A percentile compares a stretch with the other conserved stretches of the same genome.
phyloP scores from a whole-genome alignment of 2,113 vertebrate genomes.

The Stercorarius parasiticus region DNA sequence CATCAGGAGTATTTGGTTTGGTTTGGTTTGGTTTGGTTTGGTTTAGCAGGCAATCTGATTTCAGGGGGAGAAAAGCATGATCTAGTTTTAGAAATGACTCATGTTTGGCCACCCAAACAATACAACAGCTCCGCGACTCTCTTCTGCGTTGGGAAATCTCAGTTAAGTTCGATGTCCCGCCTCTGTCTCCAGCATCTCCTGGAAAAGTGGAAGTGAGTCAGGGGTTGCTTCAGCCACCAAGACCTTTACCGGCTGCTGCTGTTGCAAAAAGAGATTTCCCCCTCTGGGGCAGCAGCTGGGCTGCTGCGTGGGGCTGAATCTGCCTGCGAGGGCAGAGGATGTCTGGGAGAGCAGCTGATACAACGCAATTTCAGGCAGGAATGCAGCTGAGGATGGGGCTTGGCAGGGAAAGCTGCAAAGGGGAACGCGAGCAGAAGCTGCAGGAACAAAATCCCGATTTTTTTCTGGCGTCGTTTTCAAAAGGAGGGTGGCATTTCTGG shows the following conservation, averaged over 20 bases:
- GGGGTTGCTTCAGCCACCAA: neutral
- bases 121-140: neutral
- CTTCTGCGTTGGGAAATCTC: neutral
- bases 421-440: neutral
- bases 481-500: neutral
- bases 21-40: neutral
- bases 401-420: neutral
- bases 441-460: neutral
- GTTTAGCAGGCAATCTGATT: neutral
- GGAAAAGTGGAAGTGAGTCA: constrained; percentile 9
- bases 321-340: neutral
- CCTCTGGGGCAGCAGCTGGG: neutral
- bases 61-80: neutral
- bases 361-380: neutral
- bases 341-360: neutral
- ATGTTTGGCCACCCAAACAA: neutral
- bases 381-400: neutral
- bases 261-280: neutral
- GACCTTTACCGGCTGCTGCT: neutral
- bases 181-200: neutral
- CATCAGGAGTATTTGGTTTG: neutral
- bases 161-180: neutral
- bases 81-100: neutral
- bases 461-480: neutral
- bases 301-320: neutral